Evolutionary conservation across 2,113 vertebrate species (phyloP).

Genomic region (Pungitius pungitius): DNA sequence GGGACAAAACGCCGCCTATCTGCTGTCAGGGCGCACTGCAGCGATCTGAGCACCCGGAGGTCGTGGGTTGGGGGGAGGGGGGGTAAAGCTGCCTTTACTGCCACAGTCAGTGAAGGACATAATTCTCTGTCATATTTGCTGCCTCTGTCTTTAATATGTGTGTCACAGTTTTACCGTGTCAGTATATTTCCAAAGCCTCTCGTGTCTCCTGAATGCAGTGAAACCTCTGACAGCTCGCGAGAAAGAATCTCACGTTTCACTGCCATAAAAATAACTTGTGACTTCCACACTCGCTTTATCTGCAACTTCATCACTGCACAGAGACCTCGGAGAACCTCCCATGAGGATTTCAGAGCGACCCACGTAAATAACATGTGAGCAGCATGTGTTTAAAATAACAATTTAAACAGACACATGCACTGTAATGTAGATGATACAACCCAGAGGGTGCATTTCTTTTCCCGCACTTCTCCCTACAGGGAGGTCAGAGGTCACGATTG

Average conservation of each 20-base stretch:
- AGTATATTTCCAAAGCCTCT: neutral
- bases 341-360: neutral
- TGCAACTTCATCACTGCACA: neutral
- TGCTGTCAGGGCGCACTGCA: slow-evolving; percentile 27
- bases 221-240: neutral
- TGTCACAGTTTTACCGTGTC: slow-evolving; percentile 3
- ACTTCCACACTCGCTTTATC: neutral
- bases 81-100: neutral
- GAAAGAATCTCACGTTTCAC: neutral
- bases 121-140: slow-evolving; percentile 18
- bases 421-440: neutral
- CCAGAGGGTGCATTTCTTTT: too few species aligned
- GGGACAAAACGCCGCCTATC: slow-evolving; percentile 73
- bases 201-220: neutral
- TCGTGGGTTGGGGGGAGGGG: neutral
- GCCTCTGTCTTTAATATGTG: neutral
- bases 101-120: neutral
- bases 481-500: neutral
- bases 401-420: neutral
- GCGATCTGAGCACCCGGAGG: slow-evolving; percentile 2
- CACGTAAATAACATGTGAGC: too few species aligned
- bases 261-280: neutral
- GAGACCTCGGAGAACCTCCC: neutral
- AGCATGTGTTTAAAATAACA: neutral
- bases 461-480: too few species aligned